Evolutionary conservation across 2,113 vertebrate genomes (phyloP).

Genomic region (Aspidoscelis tigris): DNA sequence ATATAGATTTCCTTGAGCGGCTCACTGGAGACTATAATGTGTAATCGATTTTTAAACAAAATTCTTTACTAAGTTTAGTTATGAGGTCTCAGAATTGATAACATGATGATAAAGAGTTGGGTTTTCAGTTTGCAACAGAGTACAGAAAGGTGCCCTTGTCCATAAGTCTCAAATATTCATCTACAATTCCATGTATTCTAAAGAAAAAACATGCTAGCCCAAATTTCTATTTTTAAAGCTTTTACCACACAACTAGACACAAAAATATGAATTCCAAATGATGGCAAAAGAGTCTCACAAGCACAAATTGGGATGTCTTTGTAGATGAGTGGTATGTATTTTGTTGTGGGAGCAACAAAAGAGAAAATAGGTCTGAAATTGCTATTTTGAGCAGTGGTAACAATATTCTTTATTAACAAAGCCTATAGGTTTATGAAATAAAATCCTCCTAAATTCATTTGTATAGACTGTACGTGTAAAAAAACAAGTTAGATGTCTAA

Average conservation of each 20-base stretch:
- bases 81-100: conserved; percentile 32
- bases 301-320: background rate
- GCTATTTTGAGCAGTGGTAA: background rate
- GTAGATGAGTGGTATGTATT: conserved; percentile 17
- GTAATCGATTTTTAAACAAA: conserved; percentile 54
- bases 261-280: background rate
- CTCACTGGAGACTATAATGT: conserved; percentile 43
- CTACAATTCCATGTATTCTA: background rate
- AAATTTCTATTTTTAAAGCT: background rate
- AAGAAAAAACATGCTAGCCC: background rate
- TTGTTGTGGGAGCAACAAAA: background rate
- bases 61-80: conserved; percentile 41
- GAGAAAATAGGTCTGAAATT: background rate
- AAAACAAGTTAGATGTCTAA: background rate
- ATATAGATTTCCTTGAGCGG: conserved; percentile 46
- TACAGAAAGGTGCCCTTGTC: background rate
- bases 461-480: background rate
- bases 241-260: background rate
- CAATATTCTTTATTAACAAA: background rate
- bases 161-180: background rate
- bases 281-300: background rate
- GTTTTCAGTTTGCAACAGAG: background rate
- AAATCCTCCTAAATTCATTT: background rate
- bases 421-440: background rate
- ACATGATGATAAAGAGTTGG: background rate